Evolutionary conservation across 2,888 invertebrate species (phyloP), one percentile per base, ranked within the genome.

Genomic region (Drosophila emarginata): DNA sequence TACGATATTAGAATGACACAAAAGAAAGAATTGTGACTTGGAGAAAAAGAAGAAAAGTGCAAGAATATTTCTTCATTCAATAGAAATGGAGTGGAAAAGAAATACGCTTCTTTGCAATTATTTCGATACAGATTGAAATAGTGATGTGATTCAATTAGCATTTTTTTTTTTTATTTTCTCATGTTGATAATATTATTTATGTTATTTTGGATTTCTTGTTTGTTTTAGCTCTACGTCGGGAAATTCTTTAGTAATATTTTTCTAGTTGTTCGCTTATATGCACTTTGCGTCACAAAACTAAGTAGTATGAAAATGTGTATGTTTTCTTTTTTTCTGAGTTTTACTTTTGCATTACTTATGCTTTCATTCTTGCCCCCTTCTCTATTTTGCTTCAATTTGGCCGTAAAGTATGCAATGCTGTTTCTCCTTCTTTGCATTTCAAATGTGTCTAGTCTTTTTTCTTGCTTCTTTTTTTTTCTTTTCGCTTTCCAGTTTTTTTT

Each of bases 361-460:
- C 36, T 58, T 28, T 36, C n/a, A 73, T 65, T 72, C 64, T 72
- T 52, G 74, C 26, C 26, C 26, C 51, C 36, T n/a, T 39, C 45
- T 37, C 15, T n/a, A 37, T 37, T 23, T 59, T 53, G 58, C 26
- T 67, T 50, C 50, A 36, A 50, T 56, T 32, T 40, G 32, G 15
- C 40, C 15, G 65, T 12, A 53, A 59, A 58, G 74, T 77, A 72
- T 63, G 78, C 84, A 69, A 60, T 59, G 62, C 76, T 45, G 18
- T 45, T 45, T 45, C 45, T 45, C 45, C 45, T 57, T 67, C 61
- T 72, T 73, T 60, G 61, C 68, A 71, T 71, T 71, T 71, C 71
- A 71, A 71, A 71, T 71, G 59, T 71, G 23, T 45, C 54, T 56
- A 57, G 7, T 36, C 7, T 18, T 36, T 32, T 32, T 36, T 37